Conservation (phyloP, 2,888 invertebrate species). For the Lasiommata megera region DNA sequence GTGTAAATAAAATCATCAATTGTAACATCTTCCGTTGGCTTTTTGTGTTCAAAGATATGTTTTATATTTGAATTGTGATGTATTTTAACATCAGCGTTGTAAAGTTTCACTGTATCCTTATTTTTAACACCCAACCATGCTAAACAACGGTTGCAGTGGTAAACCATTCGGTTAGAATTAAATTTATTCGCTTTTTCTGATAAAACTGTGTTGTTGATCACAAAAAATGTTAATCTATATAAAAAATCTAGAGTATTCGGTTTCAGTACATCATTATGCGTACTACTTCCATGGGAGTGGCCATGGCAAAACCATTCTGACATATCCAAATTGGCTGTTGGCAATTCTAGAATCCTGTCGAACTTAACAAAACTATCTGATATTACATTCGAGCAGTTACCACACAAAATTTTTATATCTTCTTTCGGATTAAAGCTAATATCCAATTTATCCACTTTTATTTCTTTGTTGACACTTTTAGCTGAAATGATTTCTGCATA, state of each 20-base stretch:
- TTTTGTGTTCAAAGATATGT: conserved; percentile 52
- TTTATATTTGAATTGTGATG: conserved; percentile 44
- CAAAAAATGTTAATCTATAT: conserved; percentile 79
- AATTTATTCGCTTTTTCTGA: conserved; percentile 69
- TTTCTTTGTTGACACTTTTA: conserved; percentile 38
- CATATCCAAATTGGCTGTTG: conserved; percentile 81
- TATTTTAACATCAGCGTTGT: conserved; percentile 80
- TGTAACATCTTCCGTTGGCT: conserved; percentile 43
- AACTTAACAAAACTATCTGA: conserved; percentile 73
- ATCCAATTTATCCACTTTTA: conserved; percentile 46
- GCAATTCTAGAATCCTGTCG: conserved; percentile 82
- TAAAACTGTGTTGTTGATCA: conserved; percentile 64
- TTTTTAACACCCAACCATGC: conserved; percentile 80
- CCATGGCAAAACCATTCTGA: conserved; percentile 86
- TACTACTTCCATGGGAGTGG: conserved; percentile 47
- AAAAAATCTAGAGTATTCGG: conserved; percentile 80
- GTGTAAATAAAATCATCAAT: conserved; percentile 78
- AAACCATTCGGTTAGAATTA: conserved; percentile 63
- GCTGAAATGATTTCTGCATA: conserved; percentile 63
- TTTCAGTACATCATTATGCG: conserved; percentile 49
- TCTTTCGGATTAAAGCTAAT: conserved; percentile 54
- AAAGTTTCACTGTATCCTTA: conserved; percentile 72
- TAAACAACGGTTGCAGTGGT: conserved; percentile 80
- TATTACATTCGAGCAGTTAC: conserved; percentile 69
- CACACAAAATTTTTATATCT: conserved; percentile 58